A percentile compares a stretch with the other conserved stretches of the same genome.
Evolutionary conservation across 2,888 invertebrate genomes (phyloP).

Genomic region (Asteroscopus sphinx): DNA sequence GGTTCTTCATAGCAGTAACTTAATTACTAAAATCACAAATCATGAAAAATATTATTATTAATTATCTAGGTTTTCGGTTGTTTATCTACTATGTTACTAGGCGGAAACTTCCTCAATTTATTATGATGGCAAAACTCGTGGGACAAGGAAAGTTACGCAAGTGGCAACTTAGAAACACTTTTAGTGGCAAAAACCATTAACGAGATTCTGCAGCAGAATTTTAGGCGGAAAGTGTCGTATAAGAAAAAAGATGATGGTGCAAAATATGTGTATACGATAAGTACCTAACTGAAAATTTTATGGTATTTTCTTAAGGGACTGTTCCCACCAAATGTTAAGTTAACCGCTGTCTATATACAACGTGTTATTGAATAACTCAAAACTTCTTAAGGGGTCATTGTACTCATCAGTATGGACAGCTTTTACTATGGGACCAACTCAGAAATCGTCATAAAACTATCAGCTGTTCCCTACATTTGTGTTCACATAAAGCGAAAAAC

Average conservation of each 20-base stretch:
- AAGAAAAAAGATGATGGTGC: constrained; percentile 10
- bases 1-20: constrained; percentile 16
- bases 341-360: too few species aligned
- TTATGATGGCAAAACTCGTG: constrained; percentile 54
- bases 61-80: constrained; percentile 27
- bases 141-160: constrained; percentile 37
- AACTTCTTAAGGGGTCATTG: too few species aligned
- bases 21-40: constrained; percentile 24
- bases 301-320: too few species aligned
- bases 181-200: constrained; percentile 30
- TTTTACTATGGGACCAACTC: too few species aligned
- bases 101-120: constrained; percentile 52
- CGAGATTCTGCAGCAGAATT: constrained; percentile 8
- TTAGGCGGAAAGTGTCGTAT: constrained; percentile 5
- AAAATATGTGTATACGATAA: too few species aligned
- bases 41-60: constrained; percentile 38
- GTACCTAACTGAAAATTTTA: too few species aligned
- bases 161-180: constrained; percentile 28
- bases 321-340: too few species aligned
- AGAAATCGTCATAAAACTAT: too few species aligned
- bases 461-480: too few species aligned
- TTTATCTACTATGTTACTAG: constrained; percentile 36
- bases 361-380: too few species aligned
- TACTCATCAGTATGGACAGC: too few species aligned
- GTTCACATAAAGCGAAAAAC: too few species aligned